These are phyloP conservation scores for Semicossyphus pulcher DNA, from an alignment of 2,113 vertebrate species.

Conservation along the genomic window DNA sequence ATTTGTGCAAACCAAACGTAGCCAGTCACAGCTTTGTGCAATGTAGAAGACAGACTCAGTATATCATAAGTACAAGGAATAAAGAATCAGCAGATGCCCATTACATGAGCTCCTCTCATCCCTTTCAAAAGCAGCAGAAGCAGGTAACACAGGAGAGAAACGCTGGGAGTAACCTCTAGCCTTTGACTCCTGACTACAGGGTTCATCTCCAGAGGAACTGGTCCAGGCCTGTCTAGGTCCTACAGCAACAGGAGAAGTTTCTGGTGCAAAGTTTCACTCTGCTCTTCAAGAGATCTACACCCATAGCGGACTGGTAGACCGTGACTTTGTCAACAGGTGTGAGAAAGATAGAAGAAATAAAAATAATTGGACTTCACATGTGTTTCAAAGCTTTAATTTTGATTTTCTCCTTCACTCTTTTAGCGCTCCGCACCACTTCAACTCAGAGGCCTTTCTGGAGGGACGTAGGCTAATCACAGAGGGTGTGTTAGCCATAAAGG, in stretches of 20 bases:
- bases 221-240: constrained; percentile 79
- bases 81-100: no score
- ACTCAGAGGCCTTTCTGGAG: constrained; percentile 75
- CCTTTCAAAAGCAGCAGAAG: no score
- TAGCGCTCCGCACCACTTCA: constrained; percentile 80
- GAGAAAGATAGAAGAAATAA: not conserved
- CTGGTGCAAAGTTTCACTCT: constrained; percentile 75
- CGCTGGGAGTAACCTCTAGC: not conserved
- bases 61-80: no score
- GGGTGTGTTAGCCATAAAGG: constrained; percentile 70
- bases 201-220: constrained; percentile 76
- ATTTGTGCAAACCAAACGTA: no score
- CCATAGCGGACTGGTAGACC: constrained; percentile 77
- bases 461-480: constrained; percentile 71
- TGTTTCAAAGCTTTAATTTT: not conserved
- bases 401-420: not conserved
- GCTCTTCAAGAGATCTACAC: constrained; percentile 79
- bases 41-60: no score
- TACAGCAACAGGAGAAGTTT: constrained; percentile 75
- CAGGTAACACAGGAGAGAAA: no score
- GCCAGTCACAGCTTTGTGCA: no score
- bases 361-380: not conserved
- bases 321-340: constrained; percentile 71
- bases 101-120: no score
- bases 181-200: constrained; percentile 57